A percentile compares a stretch with the other conserved stretches of the same genome.
These are phyloP conservation scores for Salvelinus fontinalis DNA, from an alignment of 2,113 vertebrate species.

Conservation along the genomic window DNA sequence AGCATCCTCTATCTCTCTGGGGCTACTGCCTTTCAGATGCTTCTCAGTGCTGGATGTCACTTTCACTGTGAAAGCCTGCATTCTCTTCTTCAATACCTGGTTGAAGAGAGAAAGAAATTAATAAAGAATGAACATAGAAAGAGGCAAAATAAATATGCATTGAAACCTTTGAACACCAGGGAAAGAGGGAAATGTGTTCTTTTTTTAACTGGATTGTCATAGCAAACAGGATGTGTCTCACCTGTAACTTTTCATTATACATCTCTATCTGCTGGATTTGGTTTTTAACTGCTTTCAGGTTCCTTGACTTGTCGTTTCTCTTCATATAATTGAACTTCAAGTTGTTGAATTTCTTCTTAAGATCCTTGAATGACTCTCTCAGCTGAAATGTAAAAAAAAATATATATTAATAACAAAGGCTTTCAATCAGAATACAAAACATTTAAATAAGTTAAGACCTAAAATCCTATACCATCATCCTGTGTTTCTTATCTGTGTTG, in stretches of 20 bases:
- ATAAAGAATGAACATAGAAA: not conserved
- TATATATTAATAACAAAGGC: not conserved
- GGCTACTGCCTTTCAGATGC: conserved; percentile 61
- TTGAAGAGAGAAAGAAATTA: not conserved
- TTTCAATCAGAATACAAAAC: not conserved
- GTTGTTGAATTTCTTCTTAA: conserved; percentile 91
- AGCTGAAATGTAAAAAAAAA: conserved; percentile 68
- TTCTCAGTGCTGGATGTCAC: conserved; percentile 63
- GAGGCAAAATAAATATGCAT: not conserved
- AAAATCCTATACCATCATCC: not conserved
- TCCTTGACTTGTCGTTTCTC: conserved; percentile 83
- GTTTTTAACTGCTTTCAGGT: conserved; percentile 80
- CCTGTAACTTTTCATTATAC: conserved; percentile 82
- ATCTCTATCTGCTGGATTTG: conserved; percentile 84
- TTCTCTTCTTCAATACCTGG: conserved; percentile 81
- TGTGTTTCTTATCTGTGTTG: not conserved
- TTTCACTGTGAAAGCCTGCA: conserved; percentile 74
- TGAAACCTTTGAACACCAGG: not conserved
- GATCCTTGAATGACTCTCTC: conserved; percentile 85
- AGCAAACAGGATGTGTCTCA: conserved; percentile 44
- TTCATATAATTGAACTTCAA: conserved; percentile 86
- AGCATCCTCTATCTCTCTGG: conserved; percentile 64
- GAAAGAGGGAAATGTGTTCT: not conserved
- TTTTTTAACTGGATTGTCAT: not conserved
- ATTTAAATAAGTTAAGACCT: too few species aligned